A percentile compares a stretch with the other conserved stretches of the same genome.
These are phyloP conservation scores for Luperina testacea DNA, from an alignment of 2,888 invertebrate species.

Conservation along the genomic window DNA sequence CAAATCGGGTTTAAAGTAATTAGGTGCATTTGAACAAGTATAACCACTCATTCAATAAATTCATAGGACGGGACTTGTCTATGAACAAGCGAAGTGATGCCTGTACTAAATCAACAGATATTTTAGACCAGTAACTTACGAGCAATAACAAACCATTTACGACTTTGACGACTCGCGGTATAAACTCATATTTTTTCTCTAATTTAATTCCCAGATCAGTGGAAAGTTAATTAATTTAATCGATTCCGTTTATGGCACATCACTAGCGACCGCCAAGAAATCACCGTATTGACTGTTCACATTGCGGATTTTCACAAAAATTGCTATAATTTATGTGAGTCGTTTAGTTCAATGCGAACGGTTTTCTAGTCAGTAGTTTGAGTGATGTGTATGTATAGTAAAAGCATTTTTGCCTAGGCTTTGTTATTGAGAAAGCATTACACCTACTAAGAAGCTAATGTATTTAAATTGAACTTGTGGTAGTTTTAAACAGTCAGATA, in stretches of 20 bases:
- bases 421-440: background rate
- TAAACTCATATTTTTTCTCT: conserved; percentile 33
- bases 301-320: conserved; percentile 64
- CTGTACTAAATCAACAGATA: background rate
- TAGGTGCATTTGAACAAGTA: too few relatives aligned
- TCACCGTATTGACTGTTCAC: conserved; percentile 55
- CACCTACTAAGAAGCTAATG: background rate
- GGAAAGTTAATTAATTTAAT: conserved; percentile 87
- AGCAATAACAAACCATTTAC: conserved; percentile 12
- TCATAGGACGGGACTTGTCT: background rate
- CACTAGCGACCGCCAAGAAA: conserved; percentile 74
- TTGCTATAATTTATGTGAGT: conserved; percentile 43
- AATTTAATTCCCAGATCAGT: conserved; percentile 51
- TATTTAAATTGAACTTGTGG: background rate
- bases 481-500: background rate
- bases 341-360: conserved; percentile 42
- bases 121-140: conserved; percentile 4
- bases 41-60: background rate
- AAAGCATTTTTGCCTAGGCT: background rate
- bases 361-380: conserved; percentile 42
- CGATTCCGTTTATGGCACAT: conserved; percentile 78
- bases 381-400: conserved; percentile 8
- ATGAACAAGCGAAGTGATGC: background rate
- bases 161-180: conserved; percentile 14
- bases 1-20: background rate